A percentile compares a stretch with the other conserved stretches of the same genome.
Evolutionary conservation across 2,113 vertebrate species (phyloP).

Genomic region (Erpornis zantholeuca): DNA sequence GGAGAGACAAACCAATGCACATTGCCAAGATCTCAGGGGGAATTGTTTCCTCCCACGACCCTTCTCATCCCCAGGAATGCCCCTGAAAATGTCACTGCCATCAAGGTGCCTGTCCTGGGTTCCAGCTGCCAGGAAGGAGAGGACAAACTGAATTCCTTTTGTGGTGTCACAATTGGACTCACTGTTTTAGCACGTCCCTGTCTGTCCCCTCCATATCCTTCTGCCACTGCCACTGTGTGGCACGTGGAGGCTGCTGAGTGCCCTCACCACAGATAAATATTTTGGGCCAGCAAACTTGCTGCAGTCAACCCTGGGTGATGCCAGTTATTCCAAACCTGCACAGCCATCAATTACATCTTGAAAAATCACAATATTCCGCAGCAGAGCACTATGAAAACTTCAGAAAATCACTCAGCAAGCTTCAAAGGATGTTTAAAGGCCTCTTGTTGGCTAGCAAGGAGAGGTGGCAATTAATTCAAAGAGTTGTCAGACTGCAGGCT

Average conservation of each 20-base stretch:
- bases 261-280: neutral
- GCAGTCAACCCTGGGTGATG: rapidly evolving
- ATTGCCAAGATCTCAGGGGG: neutral
- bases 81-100: neutral
- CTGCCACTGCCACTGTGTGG: neutral
- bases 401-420: neutral
- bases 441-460: neutral
- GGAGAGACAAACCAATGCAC: neutral
- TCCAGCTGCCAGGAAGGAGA: neutral
- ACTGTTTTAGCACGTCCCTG: rapidly evolving
- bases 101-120: neutral
- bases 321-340: neutral
- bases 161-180: neutral
- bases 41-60: neutral
- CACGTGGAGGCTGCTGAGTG: neutral
- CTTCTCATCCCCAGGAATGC: neutral
- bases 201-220: rapidly evolving
- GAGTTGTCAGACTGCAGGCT: neutral
- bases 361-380: neutral
- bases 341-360: rapidly evolving
- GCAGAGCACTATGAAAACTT: neutral
- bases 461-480: neutral
- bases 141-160: neutral
- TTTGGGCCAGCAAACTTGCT: neutral
- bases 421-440: neutral